Evolutionary conservation across 2,888 invertebrate species (phyloP).

Genomic region (Catocala fraxini): DNA sequence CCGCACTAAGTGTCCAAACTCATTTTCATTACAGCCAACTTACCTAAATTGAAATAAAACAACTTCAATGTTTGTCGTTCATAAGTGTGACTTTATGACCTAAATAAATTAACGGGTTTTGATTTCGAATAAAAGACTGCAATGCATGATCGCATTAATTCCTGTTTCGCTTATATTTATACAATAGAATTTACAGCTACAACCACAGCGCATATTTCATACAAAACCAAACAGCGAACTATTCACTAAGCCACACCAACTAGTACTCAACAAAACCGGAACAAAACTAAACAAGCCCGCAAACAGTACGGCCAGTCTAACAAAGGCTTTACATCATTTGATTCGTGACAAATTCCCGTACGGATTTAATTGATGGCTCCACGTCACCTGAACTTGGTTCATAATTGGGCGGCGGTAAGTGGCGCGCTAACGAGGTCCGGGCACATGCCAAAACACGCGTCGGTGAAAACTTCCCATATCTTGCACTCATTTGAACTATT

Average conservation of each 20-base stretch:
- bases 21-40: no score
- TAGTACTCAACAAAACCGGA: slow-evolving; percentile 4
- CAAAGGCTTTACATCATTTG: slow-evolving; percentile 47
- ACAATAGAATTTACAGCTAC: background rate
- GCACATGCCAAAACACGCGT: slow-evolving; percentile 76
- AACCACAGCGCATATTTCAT: slow-evolving; percentile 2
- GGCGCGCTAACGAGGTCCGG: slow-evolving; percentile 75
- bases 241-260: slow-evolving; percentile 6
- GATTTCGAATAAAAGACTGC: no score
- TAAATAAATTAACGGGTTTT: no score
- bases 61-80: no score
- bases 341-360: slow-evolving; percentile 59
- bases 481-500: slow-evolving; percentile 27
- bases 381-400: slow-evolving; percentile 70
- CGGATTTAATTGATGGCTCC: slow-evolving; percentile 73
- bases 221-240: slow-evolving; percentile 6
- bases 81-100: no score
- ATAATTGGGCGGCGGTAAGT: slow-evolving; percentile 76
- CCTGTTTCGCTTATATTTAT: no score
- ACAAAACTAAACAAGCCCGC: slow-evolving; percentile 39
- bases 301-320: slow-evolving; percentile 34
- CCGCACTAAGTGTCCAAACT: no score
- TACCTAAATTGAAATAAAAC: no score
- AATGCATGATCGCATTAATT: no score
- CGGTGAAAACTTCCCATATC: slow-evolving; percentile 54